Evolutionary conservation across 2,113 vertebrate genomes (phyloP), one percentile per base, ranked within the genome.

Genomic region (Phodopus roborovskii): DNA sequence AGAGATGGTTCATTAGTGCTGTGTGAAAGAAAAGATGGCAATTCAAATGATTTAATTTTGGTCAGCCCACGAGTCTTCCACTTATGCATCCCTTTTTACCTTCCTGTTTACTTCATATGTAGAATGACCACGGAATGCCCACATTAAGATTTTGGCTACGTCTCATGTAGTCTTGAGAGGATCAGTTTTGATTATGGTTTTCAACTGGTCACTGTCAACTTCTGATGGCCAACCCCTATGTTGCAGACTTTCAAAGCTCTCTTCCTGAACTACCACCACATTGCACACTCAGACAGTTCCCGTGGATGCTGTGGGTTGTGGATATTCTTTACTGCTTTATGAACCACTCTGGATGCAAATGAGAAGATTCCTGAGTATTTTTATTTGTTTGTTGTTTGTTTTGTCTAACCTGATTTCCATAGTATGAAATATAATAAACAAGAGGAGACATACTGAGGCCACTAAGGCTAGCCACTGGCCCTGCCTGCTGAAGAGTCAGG

Each of bases 381-480:
- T 12, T 4, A 17, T 74, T 10, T 58, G 50, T 24, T 81, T n/a
- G 19, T 56, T 56, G 33, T 56, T 56, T 56, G 50, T 39, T 82
- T 58, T 39, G 22, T 28, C 12, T 39, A 82, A 60, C 53, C 22
- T 82, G 11, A 5, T 60, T 82, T 60, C 22, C 36, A 60, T 39
- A 39, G 6, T 39, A 60, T 60, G 39, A 60, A 60, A 62, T 17
- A 28, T 30, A 83, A 42, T 62, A 62, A 16, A 81, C 64, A 66
- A 66, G 84, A 86, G 30, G 64, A 28, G 3, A 1, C 5, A n/a
- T 15, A 10, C 1, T 12, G 16, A 73, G 8, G 13, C 8, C 7
- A 10, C 2, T 19, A 16, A 73, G 8, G 7, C 15, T 16, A 19
- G 15, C 36, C 50, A 20, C 53, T 33, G 33, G 0, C 4, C 0